Evolutionary conservation across 1,140 invertebrate species (phyloP), one percentile per base, ranked within the genome.

Genomic region (Galendromus occidentalis): DNA sequence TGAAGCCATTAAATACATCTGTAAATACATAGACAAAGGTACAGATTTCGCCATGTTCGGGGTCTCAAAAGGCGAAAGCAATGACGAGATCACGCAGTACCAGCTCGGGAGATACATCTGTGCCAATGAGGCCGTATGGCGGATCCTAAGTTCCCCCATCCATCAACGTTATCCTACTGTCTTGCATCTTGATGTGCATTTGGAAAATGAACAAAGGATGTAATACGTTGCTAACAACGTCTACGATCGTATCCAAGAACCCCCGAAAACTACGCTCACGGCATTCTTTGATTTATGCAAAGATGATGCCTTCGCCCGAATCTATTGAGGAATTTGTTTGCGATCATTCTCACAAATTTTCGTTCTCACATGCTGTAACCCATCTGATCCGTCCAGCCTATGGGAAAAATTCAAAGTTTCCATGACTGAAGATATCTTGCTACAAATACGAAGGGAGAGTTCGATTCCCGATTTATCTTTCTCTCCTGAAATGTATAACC

Each of bases 111-210:
- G 72, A 55, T 73, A 71, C 64, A 68, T 73, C 30, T 69, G 70
- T 63, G 68, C 66, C 33, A 71, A 70, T 66, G 72, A 73, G 66
- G 71, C 71, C 28, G 55, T 72, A 18, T 73, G 72, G 70, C 66
- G 71, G 25, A 71, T 71, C 65, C 9, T 39, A 9, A 39, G 33
- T 64, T 73, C 71, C 69, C 25, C 42, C 66, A 69, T 73, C 65
- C 76, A 79, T 69, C 74, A 79, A 71, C 63, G 75, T 30, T 68
- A 73, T 69, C 73, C 75, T 44, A 63, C 73, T 41, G 71, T 79
- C 69, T 42, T 73, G 45, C 74, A 76, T 67, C 71, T 80, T 33
- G 71, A 71, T 6, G 76, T 80, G 7, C 77, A 80, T 74, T 68
- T 81, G 17, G 71, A 75, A 69, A 75, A 75, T 71, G 72, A 74